Percentiles rank a stretch among this genome's conserved stretches.
Conservation (phyloP, 2,888 invertebrate genomes). For the Yponomeuta cagnagella region DNA sequence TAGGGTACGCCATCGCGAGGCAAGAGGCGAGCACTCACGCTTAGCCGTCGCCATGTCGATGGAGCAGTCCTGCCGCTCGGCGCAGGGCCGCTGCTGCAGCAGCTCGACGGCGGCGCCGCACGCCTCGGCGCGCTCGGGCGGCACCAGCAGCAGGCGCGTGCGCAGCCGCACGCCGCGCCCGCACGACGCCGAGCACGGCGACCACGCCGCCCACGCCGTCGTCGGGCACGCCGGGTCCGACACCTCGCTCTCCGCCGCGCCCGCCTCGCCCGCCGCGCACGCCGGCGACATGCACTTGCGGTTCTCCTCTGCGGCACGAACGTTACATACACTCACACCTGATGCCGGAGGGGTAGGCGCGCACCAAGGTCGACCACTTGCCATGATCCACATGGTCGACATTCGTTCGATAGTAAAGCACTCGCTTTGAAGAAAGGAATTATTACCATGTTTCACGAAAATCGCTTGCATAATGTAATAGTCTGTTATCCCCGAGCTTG, state of each 20-base stretch:
- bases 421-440: too few species aligned
- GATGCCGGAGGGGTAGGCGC: background rate
- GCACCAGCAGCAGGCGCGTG: conserved; percentile 81
- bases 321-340: too few species aligned
- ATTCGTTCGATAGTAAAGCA: too few species aligned
- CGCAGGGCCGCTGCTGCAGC: conserved; percentile 84
- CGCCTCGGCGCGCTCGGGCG: conserved; percentile 77
- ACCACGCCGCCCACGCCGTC: conserved; percentile 95
- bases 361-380: too few species aligned
- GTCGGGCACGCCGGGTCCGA: conserved; percentile 83
- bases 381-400: too few species aligned
- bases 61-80: conserved; percentile 79
- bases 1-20: too few species aligned
- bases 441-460: too few species aligned
- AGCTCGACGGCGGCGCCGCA: conserved; percentile 83
- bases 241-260: conserved; percentile 58
- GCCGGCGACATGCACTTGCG: conserved; percentile 86
- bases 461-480: too few species aligned
- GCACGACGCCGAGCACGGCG: conserved; percentile 92
- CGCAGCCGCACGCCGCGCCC: conserved; percentile 85
- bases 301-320: conserved; percentile 78
- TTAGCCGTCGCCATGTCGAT: conserved; percentile 86
- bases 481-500: too few species aligned
- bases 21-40: conserved; percentile 61
- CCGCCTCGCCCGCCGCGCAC: conserved; percentile 54